phyloP scores from a whole-genome alignment of 2,113 vertebrate species.

The Plotosus lineatus region DNA sequence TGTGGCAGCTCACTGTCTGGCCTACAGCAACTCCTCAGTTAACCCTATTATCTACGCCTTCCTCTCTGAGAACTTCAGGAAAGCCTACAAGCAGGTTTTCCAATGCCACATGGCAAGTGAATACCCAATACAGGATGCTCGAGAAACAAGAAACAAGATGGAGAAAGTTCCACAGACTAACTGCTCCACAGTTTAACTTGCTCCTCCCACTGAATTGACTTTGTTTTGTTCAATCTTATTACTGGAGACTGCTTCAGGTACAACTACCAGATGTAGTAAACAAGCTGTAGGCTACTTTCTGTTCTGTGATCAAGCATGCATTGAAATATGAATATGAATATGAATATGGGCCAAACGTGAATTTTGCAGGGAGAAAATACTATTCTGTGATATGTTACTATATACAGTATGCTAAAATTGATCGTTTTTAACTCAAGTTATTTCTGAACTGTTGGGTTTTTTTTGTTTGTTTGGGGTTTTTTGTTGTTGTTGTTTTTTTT shows the following conservation, averaged over 20 bases:
- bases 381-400: background rate
- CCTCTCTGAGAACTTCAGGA: slow-evolving; percentile 95
- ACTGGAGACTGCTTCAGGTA: background rate
- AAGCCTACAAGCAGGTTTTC: slow-evolving; percentile 96
- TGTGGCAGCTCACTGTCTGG: slow-evolving; percentile 89
- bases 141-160: slow-evolving; percentile 80
- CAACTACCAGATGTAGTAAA: background rate
- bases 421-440: background rate
- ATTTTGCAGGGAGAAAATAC: background rate
- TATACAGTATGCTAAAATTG: background rate
- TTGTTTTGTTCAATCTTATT: background rate
- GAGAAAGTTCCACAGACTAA: slow-evolving; percentile 89
- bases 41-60: slow-evolving; percentile 98
- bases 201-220: background rate
- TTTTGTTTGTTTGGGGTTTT: no score
- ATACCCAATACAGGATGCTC: slow-evolving; percentile 73
- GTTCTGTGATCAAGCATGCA: background rate
- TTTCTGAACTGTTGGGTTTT: no score
- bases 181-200: slow-evolving; percentile 86
- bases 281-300: background rate
- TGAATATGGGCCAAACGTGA: background rate
- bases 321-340: no score
- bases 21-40: slow-evolving; percentile 97
- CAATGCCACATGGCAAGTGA: slow-evolving; percentile 74
- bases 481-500: background rate